Evolutionary conservation across 2,888 invertebrate genomes (phyloP).

Genomic region (Acanthopleura granulata): DNA sequence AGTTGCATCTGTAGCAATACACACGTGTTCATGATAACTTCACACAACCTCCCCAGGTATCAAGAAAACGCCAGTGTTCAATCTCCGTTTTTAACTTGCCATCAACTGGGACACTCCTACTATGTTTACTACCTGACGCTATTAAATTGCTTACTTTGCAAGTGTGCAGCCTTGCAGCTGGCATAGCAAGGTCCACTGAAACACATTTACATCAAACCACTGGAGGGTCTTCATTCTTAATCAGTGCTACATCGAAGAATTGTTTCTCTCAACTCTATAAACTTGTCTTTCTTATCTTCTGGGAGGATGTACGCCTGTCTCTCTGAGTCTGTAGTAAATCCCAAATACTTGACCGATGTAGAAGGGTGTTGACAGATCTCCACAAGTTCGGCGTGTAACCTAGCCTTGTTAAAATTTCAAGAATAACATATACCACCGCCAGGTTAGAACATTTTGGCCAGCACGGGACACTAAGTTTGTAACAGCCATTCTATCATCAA

Average conservation of each 20-base stretch:
- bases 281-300: conserved; percentile 7
- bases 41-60: background rate
- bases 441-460: background rate
- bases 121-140: background rate
- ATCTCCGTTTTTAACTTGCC: background rate
- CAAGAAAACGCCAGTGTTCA: background rate
- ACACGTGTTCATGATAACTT: background rate
- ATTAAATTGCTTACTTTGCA: conserved; percentile 15
- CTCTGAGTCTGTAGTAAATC: conserved; percentile 17
- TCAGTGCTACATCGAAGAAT: background rate
- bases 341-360: conserved; percentile 19
- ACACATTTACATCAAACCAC: conserved; percentile 2
- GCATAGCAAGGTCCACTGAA: conserved; percentile 21
- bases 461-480: background rate
- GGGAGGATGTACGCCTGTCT: conserved; percentile 18
- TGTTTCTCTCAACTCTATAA: conserved; percentile 15
- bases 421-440: background rate
- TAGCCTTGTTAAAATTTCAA: conserved; percentile 22
- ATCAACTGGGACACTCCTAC: background rate
- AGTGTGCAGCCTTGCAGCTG: conserved; percentile 23
- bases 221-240: conserved; percentile 13
- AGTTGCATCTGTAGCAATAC: background rate
- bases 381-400: conserved; percentile 20
- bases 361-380: conserved; percentile 10
- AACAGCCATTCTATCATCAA: conserved; percentile 28